Percentiles rank a stretch among this genome's conserved stretches.
These are phyloP conservation scores for Synanthedon vespiformis DNA, from an alignment of 2,888 invertebrate species.

Conservation along the genomic window DNA sequence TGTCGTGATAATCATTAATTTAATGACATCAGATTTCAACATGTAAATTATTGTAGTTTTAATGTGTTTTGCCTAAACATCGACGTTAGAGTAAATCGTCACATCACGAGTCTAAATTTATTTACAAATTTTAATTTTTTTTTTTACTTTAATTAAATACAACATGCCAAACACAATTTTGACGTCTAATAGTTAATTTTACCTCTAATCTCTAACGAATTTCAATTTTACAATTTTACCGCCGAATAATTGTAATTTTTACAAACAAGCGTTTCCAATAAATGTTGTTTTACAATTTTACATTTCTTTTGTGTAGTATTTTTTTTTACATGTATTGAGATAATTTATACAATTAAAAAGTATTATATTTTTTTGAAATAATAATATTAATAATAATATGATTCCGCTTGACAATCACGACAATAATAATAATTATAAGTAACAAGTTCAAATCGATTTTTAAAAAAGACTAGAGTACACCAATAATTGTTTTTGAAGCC, in stretches of 20 bases:
- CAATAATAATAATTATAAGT: constrained; percentile 8
- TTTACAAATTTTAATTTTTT: constrained; percentile 39
- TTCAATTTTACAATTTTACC: constrained; percentile 52
- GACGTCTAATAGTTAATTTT: constrained; percentile 48
- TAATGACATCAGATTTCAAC: constrained; percentile 3
- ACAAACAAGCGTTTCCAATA: constrained; percentile 17
- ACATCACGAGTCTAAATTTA: constrained; percentile 60
- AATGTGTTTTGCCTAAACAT: constrained; percentile 40
- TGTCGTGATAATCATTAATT: constrained; percentile 29
- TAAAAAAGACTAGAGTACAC: constrained; percentile 62
- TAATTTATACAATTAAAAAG: background rate
- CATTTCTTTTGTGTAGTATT: background rate
- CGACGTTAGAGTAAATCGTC: constrained; percentile 49
- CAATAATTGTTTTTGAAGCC: constrained; percentile 30
- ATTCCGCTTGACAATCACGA: constrained; percentile 15
- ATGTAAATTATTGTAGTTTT: constrained; percentile 1
- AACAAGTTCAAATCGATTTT: constrained; percentile 21
- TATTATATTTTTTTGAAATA: background rate
- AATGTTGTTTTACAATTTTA: background rate
- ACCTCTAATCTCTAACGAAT: constrained; percentile 45
- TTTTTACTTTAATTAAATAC: constrained; percentile 36
- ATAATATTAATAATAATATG: background rate
- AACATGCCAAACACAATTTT: constrained; percentile 61
- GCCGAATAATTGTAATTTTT: constrained; percentile 55
- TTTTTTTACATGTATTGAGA: background rate